These are phyloP conservation scores for Nyctalus aviator DNA, from an alignment of 2,797 vertebrate species.

Conservation along the genomic window DNA sequence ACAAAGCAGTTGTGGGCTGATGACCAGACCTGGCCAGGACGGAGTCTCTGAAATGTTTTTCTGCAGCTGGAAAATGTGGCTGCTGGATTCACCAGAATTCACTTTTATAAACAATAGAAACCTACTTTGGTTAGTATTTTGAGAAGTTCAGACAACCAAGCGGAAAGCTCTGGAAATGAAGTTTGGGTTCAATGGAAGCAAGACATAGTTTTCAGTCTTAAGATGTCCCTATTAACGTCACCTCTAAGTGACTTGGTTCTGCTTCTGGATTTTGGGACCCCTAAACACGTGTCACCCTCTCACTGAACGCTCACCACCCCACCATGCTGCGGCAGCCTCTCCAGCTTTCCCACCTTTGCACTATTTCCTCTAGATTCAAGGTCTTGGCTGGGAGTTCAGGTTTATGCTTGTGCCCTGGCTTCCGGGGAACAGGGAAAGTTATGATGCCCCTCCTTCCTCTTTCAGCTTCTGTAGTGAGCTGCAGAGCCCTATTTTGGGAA, in stretches of 20 bases:
- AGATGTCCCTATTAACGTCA: neutral
- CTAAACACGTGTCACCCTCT: neutral
- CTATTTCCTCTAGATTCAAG: neutral
- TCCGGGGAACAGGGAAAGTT: neutral
- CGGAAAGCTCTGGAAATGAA: neutral
- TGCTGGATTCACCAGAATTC: neutral
- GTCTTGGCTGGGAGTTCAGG: neutral
- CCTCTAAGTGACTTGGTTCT: neutral
- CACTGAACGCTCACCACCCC: neutral
- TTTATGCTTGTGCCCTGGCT: neutral
- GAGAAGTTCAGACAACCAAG: neutral
- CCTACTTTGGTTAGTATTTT: neutral
- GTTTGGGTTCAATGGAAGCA: neutral
- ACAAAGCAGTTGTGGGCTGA: neutral
- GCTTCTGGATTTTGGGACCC: neutral
- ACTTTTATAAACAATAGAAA: neutral
- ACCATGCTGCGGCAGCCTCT: neutral
- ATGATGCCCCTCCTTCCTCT: neutral
- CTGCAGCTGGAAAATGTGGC: neutral
- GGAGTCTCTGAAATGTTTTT: neutral
- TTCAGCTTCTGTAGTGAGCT: neutral
- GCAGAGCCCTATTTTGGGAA: neutral
- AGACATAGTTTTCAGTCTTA: neutral
- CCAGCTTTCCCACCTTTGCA: neutral
- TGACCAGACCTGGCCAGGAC: neutral